Evolutionary conservation across 2,113 vertebrate species (phyloP), one percentile per base, ranked within the genome.

Genomic region (Platichthys stellatus): DNA sequence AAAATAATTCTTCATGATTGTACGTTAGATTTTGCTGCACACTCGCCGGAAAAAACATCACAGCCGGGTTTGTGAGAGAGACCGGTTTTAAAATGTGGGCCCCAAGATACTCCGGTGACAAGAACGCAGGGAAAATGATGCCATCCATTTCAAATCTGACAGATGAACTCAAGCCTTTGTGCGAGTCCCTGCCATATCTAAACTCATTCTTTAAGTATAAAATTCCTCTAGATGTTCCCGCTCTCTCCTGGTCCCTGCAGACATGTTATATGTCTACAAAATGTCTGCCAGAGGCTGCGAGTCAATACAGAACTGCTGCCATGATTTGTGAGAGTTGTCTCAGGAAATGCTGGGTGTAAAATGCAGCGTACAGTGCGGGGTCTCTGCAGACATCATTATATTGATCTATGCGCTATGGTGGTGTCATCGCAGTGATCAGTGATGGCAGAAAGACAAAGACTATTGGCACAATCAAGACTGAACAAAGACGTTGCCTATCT

Each of bases 281-380:
- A 88, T 85, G 81, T 65, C 73, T 74, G 59, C 68, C 64, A 76
- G 78, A 69, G 56, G 53, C 83, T 65, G 49, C 17, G 64, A 74
- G 60, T 85, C 76, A 85, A 77, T 77, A 72, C 54, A 65, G 71
- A 78, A 59, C 62, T 81, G 75, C 76, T 59, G 72, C 57, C 64
- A 21, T 85, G 82, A 91, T 88, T 89, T 76, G 76, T 83, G 71
- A 62, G 69, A 56, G 59, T 69, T 73, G 78, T 84, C 53, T 2
- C 53, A 67, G 65, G 69, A 43, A 26, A 73, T 43, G 73, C 59
- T 53, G 21, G 15, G 66, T 15, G 53, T 80, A 59, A 83, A 78
- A 76, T 40, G 62, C 69, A 72, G 64, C 73, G 70, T 70, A 23
- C 65, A 62, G 72, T 38, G 0, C 21, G 49, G 49, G 62, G 49